Percentiles rank a stretch among this genome's conserved stretches.
phyloP scores from a whole-genome alignment of 2,797 vertebrate genomes.

The Cyprinodon diabolis region DNA sequence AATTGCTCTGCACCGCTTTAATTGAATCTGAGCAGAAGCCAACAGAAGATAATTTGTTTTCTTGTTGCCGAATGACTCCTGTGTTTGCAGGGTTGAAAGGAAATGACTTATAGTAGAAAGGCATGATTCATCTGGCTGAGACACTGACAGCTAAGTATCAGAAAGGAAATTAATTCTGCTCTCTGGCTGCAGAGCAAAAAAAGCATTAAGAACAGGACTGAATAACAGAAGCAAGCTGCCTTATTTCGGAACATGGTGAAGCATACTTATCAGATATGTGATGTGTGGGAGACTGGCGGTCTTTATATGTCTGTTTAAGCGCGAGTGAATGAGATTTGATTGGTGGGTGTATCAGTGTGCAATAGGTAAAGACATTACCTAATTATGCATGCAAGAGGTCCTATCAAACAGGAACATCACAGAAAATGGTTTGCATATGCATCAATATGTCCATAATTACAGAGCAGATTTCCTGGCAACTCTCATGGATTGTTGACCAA shows the following conservation, averaged over 20 bases:
- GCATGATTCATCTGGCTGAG: slow-evolving; percentile 82
- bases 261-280: slow-evolving; percentile 72
- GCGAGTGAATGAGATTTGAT: slow-evolving; percentile 73
- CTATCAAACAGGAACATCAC: slow-evolving; percentile 70
- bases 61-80: slow-evolving; percentile 94
- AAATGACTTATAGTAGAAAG: slow-evolving; percentile 85
- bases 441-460: slow-evolving; percentile 73
- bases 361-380: slow-evolving; percentile 57
- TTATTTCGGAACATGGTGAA: slow-evolving; percentile 61
- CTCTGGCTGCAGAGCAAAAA: slow-evolving; percentile 68
- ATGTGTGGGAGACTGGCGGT: slow-evolving; percentile 58
- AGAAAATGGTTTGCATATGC: slow-evolving; percentile 67
- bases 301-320: slow-evolving; percentile 48
- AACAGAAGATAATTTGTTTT: slow-evolving; percentile 98
- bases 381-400: slow-evolving; percentile 58
- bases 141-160: slow-evolving; percentile 77
- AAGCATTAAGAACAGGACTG: slow-evolving; percentile 79
- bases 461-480: slow-evolving; percentile 71
- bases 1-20: slow-evolving; percentile 93
- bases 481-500: slow-evolving; percentile 71
- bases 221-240: slow-evolving; percentile 73
- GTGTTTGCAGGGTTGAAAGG: slow-evolving; percentile 91
- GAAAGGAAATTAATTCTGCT: slow-evolving; percentile 84
- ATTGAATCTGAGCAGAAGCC: slow-evolving; percentile 97
- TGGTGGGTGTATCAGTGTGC: slow-evolving; percentile 70